A percentile compares a stretch with the other conserved stretches of the same genome.
Conservation (phyloP, 2,797 vertebrate genomes). For the Pseudochaenichthys georgianus region DNA sequence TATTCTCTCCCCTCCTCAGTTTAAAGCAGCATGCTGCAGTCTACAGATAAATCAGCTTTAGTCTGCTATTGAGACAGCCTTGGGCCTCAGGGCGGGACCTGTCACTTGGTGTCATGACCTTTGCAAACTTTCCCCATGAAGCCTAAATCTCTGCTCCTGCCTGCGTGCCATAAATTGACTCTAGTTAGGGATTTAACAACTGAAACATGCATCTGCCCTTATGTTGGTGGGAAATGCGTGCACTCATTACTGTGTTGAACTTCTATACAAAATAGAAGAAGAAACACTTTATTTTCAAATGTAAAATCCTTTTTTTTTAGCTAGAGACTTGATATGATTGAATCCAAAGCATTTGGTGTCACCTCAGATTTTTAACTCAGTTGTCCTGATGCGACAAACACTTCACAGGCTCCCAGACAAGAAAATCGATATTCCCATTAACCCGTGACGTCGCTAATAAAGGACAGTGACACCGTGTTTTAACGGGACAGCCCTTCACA, state of each 20-base stretch:
- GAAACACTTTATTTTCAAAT: not conserved
- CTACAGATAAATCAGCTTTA: conserved; percentile 63
- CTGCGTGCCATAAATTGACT: conserved; percentile 6
- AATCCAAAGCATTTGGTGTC: conserved; percentile 22
- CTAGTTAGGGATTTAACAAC: not conserved
- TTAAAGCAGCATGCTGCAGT: conserved; percentile 25
- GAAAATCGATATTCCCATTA: conserved; percentile 78
- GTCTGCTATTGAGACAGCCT: conserved; percentile 81
- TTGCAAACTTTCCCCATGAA: conserved; percentile 78
- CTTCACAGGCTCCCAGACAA: conserved; percentile 57
- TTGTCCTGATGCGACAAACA: conserved; percentile 21
- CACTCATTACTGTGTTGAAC: not conserved
- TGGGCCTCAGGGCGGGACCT: conserved; percentile 82
- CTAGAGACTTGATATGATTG: not conserved
- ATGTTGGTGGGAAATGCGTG: not conserved
- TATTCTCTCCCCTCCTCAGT: conserved; percentile 14
- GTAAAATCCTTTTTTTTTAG: not conserved
- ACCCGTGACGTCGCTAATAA: conserved; percentile 75
- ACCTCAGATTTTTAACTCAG: conserved; percentile 43
- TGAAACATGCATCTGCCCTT: conserved; percentile 1
- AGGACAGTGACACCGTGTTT: conserved; percentile 71
- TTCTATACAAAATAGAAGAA: not conserved
- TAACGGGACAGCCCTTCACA: conserved; percentile 33
- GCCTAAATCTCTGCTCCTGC: conserved; percentile 52
- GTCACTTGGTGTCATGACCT: conserved; percentile 86